Evolutionary conservation across 2,113 vertebrate species (phyloP).

Genomic region (Gallinago undulata): DNA sequence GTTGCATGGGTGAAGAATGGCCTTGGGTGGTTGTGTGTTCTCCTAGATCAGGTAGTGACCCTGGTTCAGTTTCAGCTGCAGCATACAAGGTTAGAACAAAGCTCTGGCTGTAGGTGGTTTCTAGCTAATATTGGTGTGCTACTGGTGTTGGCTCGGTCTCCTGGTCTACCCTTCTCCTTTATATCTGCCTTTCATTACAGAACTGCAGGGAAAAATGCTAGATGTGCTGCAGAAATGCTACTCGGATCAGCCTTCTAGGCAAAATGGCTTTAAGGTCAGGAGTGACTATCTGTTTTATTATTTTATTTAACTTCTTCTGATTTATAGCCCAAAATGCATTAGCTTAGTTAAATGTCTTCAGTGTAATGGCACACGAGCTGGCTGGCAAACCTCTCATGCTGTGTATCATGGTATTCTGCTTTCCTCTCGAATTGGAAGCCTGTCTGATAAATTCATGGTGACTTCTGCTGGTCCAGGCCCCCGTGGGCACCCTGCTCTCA

Average conservation of each 20-base stretch:
- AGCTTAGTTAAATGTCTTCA: not conserved
- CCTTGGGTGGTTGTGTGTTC: not conserved
- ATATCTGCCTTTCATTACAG: not conserved
- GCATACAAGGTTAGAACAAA: not conserved
- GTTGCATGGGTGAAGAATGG: not conserved
- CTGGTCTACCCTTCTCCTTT: not conserved
- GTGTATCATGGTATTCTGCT: not conserved
- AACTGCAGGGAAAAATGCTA: not conserved
- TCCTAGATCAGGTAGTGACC: accelerated
- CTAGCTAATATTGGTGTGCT: not conserved
- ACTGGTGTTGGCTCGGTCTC: not conserved
- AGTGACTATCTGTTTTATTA: not conserved
- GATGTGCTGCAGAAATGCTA: not conserved
- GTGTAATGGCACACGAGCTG: not conserved
- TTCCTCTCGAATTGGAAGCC: not conserved
- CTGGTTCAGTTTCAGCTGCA: not conserved
- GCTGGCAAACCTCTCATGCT: not conserved
- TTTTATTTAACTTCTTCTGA: not conserved
- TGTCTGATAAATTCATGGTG: not conserved
- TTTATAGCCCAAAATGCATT: not conserved
- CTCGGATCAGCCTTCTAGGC: not conserved
- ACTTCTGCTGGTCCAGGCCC: not conserved
- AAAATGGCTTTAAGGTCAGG: not conserved
- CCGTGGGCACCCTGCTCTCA: not conserved
- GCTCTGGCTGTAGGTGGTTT: not conserved